Percentiles rank a stretch among this genome's conserved stretches.
Conservation (phyloP, 2,113 vertebrate species). For the Rhea americana region DNA sequence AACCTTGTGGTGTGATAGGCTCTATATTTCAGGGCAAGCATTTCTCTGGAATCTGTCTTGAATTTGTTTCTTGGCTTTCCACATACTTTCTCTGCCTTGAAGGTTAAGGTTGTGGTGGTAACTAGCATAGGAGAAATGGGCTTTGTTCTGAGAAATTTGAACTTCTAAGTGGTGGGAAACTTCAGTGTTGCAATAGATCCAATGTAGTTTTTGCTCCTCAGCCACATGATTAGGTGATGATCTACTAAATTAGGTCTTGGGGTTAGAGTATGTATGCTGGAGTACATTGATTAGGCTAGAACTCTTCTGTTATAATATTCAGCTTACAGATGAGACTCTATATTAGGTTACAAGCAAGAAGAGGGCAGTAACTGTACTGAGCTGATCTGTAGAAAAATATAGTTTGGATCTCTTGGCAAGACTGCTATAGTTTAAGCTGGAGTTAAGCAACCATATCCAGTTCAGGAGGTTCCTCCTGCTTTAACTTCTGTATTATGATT, state of each 20-base stretch:
- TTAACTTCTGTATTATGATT: background rate
- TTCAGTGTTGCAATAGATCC: background rate
- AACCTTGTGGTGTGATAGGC: background rate
- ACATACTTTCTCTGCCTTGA: background rate
- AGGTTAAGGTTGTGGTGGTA: background rate
- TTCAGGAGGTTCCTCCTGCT: no score
- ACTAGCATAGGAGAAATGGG: background rate
- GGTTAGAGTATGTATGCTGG: background rate
- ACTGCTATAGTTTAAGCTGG: background rate
- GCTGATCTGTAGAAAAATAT: background rate
- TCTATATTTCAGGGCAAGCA: background rate
- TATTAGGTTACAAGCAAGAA: slow-evolving; percentile 29
- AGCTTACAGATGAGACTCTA: slow-evolving; percentile 3
- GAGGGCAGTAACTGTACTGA: slow-evolving; percentile 14
- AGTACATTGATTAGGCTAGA: background rate
- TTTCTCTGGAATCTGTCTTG: background rate
- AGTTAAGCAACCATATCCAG: no score
- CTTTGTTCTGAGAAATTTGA: background rate
- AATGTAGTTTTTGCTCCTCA: background rate
- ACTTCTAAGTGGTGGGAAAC: background rate
- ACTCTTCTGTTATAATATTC: background rate
- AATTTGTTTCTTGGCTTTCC: background rate
- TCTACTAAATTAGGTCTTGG: background rate
- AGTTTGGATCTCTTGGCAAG: background rate
- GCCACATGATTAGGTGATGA: background rate